Evolutionary conservation across 2,113 vertebrate species (phyloP).

Genomic region (Myiozetetes cayanensis): DNA sequence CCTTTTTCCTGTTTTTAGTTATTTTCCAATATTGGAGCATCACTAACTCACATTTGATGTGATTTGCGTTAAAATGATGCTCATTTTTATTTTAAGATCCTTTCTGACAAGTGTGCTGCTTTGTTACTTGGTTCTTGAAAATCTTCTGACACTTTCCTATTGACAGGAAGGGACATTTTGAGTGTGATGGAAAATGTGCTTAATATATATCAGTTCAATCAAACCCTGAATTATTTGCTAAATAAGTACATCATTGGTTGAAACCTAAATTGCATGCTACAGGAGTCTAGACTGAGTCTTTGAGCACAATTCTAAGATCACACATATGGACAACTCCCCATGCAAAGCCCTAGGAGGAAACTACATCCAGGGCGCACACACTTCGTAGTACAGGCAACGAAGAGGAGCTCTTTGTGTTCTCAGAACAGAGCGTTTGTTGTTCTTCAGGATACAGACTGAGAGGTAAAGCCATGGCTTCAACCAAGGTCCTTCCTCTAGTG

Average conservation of each 20-base stretch:
- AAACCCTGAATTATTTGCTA: not conserved
- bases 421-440: not conserved
- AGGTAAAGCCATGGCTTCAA: not conserved
- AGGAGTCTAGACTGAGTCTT: not conserved
- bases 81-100: not conserved
- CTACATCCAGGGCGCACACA: fast-evolving
- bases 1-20: slow-evolving; percentile 44
- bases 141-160: not conserved
- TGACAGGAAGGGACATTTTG: not conserved
- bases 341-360: not conserved
- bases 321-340: not conserved
- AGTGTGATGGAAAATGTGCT: not conserved
- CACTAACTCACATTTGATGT: not conserved
- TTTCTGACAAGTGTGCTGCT: not conserved
- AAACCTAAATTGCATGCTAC: not conserved
- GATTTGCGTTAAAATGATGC: not conserved
- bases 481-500: not conserved
- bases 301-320: not conserved
- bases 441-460: not conserved
- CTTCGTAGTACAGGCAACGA: not conserved
- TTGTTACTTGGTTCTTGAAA: not conserved
- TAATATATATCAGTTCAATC: not conserved
- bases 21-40: slow-evolving; percentile 14
- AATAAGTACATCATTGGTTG: not conserved
- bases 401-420: not conserved